Evolutionary conservation across 1,140 invertebrate genomes (phyloP).

Genomic region (Lasaia peninsularis): DNA sequence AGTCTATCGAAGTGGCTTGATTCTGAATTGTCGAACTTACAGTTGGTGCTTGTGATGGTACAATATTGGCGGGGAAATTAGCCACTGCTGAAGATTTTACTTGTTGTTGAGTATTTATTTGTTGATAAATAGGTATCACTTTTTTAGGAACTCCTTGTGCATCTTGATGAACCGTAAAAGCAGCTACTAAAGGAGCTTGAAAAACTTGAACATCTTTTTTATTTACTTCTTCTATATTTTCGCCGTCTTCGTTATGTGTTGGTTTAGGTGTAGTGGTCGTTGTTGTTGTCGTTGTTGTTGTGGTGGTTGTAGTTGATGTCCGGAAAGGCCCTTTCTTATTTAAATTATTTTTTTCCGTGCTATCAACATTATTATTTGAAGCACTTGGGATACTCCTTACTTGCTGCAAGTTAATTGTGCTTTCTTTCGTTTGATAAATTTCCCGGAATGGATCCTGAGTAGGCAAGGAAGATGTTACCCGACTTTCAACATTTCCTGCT

Average conservation of each 20-base stretch:
- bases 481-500: constrained; percentile 66
- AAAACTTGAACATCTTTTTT: constrained; percentile 88
- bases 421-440: constrained; percentile 62
- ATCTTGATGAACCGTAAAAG: constrained; percentile 90
- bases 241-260: constrained; percentile 80
- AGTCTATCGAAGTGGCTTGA: constrained; percentile 39
- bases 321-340: constrained; percentile 36
- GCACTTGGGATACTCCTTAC: constrained; percentile 55
- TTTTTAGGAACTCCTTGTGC: constrained; percentile 85
- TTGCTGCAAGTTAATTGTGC: constrained; percentile 56
- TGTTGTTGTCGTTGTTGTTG: constrained; percentile 72
- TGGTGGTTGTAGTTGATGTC: constrained; percentile 41
- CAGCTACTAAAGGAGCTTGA: constrained; percentile 86
- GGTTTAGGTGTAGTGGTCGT: constrained; percentile 79
- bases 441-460: constrained; percentile 58
- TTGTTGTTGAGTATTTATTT: constrained; percentile 41
- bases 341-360: constrained; percentile 33
- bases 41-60: constrained; percentile 48
- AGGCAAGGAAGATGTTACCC: constrained; percentile 52
- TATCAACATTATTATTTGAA: constrained; percentile 37
- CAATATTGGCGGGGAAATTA: constrained; percentile 38
- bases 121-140: constrained; percentile 81
- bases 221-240: constrained; percentile 80
- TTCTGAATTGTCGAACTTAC: constrained; percentile 21
- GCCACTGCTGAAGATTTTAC: constrained; percentile 36